Base-by-base conservation (phyloP, 2,888 invertebrate species). In the Julus scandinavius region DNA sequence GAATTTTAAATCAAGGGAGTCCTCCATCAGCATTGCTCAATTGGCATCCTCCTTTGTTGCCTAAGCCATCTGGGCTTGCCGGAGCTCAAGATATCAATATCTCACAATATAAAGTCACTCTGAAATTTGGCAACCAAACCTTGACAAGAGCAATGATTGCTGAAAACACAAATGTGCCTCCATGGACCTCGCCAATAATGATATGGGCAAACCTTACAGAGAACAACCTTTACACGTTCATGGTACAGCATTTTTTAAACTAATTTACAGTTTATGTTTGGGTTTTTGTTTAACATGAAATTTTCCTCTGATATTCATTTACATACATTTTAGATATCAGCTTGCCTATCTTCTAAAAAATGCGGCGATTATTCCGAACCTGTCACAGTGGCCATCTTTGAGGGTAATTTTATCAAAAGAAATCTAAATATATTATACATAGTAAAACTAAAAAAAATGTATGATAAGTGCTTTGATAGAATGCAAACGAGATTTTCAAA, bases 341-440 rank as follows among this genome's bases (percentile, higher is more conserved):
- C 86, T 88, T 86, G 88, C 72, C 29, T 86, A 40, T 20, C 38
- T 45, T 54, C 86, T n/a, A 84, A 45, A 38, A 63, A 20, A 45
- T 85, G 88, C 63, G 88, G 86, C 11, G 86, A 58, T 11, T 72
- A 49, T 29, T 88, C 88, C 3, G 50, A 88, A 41, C 88, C 88
- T n/a, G 40, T 72, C 15, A 72, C 72, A 17, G 38, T 86, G 49
- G 88, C 86, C 9, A 38, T 84, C 17, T 88, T 86, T 45, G 86
- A 88, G 72, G 86, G 88, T 88, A 63, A n/a, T 86, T 86, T 54
- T n/a, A 54, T 49, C 38, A 17, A 86, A 38, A 54, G 50, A 54
- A 20, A 20, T 50, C 7, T 50, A 20, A 20, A 29, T 29, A 29
- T 29, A 29, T 29, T 29, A 29, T 29, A 29, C 29, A 29, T 29